phyloP scores from a whole-genome alignment of 2,113 vertebrate genomes.

The Notiomystis cincta region DNA sequence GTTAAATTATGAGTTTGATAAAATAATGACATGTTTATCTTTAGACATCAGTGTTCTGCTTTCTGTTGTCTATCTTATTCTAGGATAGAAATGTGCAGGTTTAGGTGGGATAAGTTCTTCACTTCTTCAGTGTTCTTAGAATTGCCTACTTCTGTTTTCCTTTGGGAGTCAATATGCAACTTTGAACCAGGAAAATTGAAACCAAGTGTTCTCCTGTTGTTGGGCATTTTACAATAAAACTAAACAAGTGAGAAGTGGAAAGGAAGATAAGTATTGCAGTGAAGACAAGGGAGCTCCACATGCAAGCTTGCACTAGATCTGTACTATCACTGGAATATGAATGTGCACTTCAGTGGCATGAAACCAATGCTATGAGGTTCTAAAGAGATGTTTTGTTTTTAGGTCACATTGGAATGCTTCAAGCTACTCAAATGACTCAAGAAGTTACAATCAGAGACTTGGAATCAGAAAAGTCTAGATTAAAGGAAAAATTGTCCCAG shows the following conservation, averaged over 20 bases:
- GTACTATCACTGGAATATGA: not conserved
- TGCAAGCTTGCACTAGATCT: not conserved
- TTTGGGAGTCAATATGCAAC: not conserved
- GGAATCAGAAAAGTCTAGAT: slow-evolving; percentile 91
- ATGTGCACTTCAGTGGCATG: not conserved
- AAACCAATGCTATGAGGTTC: not conserved
- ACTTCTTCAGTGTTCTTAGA: not conserved
- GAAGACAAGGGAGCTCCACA: not conserved
- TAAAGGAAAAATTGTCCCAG: slow-evolving; percentile 88
- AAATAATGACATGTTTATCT: not conserved
- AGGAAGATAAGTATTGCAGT: not conserved
- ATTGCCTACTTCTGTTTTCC: not conserved
- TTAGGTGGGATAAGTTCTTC: not conserved
- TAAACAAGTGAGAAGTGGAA: not conserved
- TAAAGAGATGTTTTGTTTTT: slow-evolving; percentile 31
- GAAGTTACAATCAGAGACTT: slow-evolving; percentile 95
- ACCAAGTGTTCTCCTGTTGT: not conserved
- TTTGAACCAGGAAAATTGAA: not conserved
- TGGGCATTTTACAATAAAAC: not conserved
- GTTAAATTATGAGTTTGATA: not conserved
- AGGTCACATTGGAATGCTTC: slow-evolving; percentile 98
- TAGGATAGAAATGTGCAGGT: not conserved
- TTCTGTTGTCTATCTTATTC: not conserved
- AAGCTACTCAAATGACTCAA: slow-evolving; percentile 96
- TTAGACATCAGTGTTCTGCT: not conserved